Base-by-base conservation (phyloP, 92 coral and sea anemone genomes). In the Porites cylindrica region DNA sequence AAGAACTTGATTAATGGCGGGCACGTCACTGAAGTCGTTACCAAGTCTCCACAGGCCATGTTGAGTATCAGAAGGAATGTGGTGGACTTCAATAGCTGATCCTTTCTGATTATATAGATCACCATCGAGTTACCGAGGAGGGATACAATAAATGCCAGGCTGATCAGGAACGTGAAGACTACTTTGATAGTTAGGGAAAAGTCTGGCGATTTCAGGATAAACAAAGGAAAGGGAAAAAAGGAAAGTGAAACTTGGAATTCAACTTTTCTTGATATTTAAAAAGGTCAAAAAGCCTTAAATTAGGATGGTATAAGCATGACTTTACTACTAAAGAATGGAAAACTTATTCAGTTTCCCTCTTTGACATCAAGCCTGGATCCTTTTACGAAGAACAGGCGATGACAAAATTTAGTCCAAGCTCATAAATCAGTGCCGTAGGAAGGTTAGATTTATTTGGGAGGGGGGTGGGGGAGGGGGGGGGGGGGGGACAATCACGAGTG, bases 11-110 rank as follows among this genome's bases (percentile, higher is more conserved):
- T 68, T 23, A 52, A 23, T 6, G 9, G 26, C 1, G 62, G 63
- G 7, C 66, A 20, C 70, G 70, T 21, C 14, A 66, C 9, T 7
- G 23, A 9, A 1, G 81, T 73, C 6, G 76, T 77, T 7, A 87
- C 17, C 61, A 80, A 24, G 53, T 87, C 91, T 20, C 59, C 91
- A 63, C 53, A 88, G 62, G 91, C 91, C 91, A 88, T 80, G 82
- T 88, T 88, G 24, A 88, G 70, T n/a, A 88, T 88, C 16, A 88
- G 68, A 50, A 81, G 79, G 68, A 75, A 81, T 16, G 91, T 88
- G 18, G 91, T 72, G 24, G 73, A 80, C 53, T 71, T 77, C 83
- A 80, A 81, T 53, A 43, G 73, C 52, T 66, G 75, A 53, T 75
- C 75, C 12, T 52, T 85, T 71, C 91, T 88, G 24, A 88, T 75